These are phyloP conservation scores for Busseola fusca DNA, from an alignment of 2,888 invertebrate species.

Conservation along the genomic window DNA sequence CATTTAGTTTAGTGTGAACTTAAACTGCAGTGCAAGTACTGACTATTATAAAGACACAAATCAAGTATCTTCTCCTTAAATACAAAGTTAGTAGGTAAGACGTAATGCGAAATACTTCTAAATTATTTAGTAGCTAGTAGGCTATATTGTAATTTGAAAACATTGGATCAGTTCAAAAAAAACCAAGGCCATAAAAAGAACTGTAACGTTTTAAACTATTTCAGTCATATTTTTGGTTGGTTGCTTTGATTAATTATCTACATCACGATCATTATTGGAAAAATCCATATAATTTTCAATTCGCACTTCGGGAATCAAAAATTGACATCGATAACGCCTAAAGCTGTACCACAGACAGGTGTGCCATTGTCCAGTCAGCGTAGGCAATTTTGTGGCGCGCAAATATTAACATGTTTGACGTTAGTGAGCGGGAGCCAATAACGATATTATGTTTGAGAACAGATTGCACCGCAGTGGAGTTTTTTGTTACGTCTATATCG, in stretches of 20 bases:
- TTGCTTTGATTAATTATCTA: background rate
- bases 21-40: background rate
- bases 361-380: constrained; percentile 12
- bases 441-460: constrained; percentile 67
- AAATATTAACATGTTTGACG: constrained; percentile 62
- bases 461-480: constrained; percentile 27
- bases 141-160: background rate
- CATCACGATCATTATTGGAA: background rate
- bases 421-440: constrained; percentile 17
- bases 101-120: background rate
- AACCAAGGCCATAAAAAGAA: background rate
- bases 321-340: background rate
- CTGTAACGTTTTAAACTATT: background rate
- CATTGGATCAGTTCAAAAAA: too few species aligned
- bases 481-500: too few species aligned
- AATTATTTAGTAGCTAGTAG: background rate
- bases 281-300: background rate
- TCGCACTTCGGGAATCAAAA: background rate
- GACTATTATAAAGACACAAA: background rate
- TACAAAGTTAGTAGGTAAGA: background rate
- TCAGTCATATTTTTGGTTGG: background rate
- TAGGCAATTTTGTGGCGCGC: constrained; percentile 67
- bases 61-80: background rate
- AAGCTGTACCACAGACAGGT: background rate
- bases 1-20: background rate